Percentiles rank a stretch among this genome's conserved stretches.
phyloP scores from a whole-genome alignment of 2,113 vertebrate genomes.

The Merops nubicus region DNA sequence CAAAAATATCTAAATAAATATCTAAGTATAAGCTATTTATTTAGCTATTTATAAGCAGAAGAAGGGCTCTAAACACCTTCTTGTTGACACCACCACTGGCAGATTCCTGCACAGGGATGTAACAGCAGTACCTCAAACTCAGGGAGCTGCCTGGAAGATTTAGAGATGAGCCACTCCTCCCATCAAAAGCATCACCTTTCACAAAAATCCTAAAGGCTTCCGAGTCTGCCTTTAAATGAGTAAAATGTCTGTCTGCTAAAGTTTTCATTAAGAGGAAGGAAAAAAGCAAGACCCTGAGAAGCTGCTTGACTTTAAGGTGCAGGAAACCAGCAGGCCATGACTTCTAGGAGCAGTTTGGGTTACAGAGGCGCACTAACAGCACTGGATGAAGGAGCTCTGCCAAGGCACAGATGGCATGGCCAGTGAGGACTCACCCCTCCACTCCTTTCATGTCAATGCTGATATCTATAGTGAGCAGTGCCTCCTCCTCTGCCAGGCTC shows the following conservation, averaged over 20 bases:
- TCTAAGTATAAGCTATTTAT: too few species aligned
- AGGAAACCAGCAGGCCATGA: background rate
- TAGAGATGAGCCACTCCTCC: background rate
- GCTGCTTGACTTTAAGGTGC: background rate
- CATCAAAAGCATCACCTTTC: background rate
- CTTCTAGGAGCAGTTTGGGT: background rate
- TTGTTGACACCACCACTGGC: background rate
- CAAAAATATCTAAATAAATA: too few species aligned
- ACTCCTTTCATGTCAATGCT: slow-evolving; percentile 96
- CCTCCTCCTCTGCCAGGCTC: slow-evolving; percentile 92
- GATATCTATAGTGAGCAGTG: slow-evolving; percentile 89
- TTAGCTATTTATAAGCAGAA: too few species aligned
- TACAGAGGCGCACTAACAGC: background rate
- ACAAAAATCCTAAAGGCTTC: background rate
- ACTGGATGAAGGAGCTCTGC: background rate
- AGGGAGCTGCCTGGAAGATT: background rate
- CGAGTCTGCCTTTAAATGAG: background rate
- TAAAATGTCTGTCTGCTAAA: background rate
- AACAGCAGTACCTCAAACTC: background rate
- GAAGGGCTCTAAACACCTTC: background rate
- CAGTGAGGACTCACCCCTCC: slow-evolving; percentile 84
- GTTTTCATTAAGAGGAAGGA: background rate
- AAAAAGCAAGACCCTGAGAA: background rate
- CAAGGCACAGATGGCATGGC: background rate
- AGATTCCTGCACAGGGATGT: background rate